Conservation (phyloP, 2,888 invertebrate species). For the Phania funesta region DNA sequence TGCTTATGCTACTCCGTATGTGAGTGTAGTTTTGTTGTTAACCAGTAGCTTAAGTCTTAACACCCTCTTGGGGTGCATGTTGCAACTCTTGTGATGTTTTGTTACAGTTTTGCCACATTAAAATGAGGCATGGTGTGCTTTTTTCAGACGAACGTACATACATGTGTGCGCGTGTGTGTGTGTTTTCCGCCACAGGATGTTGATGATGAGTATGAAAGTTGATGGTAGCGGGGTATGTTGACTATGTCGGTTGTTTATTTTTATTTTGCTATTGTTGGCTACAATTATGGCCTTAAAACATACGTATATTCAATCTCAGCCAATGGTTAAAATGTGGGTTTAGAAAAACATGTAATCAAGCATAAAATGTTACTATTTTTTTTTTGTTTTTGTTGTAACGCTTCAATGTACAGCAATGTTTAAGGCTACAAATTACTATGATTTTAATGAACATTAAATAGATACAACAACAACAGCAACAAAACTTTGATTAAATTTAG, state of each 20-base stretch:
- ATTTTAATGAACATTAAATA: conserved; percentile 54
- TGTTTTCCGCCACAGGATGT: conserved; percentile 62
- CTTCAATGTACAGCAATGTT: conserved; percentile 63
- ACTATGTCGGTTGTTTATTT: conserved; percentile 41
- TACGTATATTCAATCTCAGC: neutral
- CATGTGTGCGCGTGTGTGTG: neutral
- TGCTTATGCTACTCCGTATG: neutral
- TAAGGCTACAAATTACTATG: conserved; percentile 64
- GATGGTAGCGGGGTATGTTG: conserved; percentile 25
- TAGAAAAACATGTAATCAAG: conserved; percentile 64
- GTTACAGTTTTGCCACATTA: conserved; percentile 54
- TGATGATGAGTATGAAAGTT: conserved; percentile 46
- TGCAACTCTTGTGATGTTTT: conserved; percentile 8
- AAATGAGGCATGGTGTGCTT: conserved; percentile 18
- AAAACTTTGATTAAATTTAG: conserved; percentile 42
- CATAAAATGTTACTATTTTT: conserved; percentile 59
- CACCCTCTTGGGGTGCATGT: conserved; percentile 62
- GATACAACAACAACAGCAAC: neutral
- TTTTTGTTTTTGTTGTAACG: conserved; percentile 24
- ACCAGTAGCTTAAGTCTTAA: conserved; percentile 62
- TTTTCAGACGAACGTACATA: neutral
- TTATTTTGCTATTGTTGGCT: conserved; percentile 11
- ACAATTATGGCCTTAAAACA: neutral
- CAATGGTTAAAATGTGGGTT: conserved; percentile 51
- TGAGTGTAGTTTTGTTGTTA: conserved; percentile 15